phyloP scores from a whole-genome alignment of 2,113 vertebrate genomes.

The Balaeniceps rex region DNA sequence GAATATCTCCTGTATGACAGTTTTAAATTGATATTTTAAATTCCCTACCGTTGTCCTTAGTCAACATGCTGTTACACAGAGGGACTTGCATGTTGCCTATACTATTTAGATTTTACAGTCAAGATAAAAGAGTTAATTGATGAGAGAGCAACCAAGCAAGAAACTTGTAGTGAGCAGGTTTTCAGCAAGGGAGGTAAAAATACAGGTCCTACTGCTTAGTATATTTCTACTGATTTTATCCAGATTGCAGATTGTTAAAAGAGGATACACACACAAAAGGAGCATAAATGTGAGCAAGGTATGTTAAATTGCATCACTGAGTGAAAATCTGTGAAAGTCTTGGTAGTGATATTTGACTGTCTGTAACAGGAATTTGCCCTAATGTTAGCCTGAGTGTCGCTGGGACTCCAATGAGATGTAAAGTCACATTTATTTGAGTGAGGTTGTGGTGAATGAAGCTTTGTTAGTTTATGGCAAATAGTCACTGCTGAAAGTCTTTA shows the following conservation, averaged over 20 bases:
- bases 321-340: neutral
- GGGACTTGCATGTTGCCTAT: neutral
- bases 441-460: neutral
- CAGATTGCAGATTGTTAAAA: neutral
- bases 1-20: neutral
- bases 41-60: neutral
- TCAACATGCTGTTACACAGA: neutral
- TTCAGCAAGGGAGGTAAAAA: neutral
- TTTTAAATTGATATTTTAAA: neutral
- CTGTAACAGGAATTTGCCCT: neutral
- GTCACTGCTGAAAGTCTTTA: neutral
- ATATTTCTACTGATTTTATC: neutral
- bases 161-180: neutral
- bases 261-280: neutral
- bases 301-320: neutral
- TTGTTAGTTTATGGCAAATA: neutral
- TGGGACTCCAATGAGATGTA: neutral
- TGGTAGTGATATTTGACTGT: neutral
- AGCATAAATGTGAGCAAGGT: neutral
- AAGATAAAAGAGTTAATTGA: neutral
- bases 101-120: neutral
- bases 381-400: neutral
- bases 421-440: neutral
- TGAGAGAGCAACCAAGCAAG: neutral
- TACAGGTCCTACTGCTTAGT: neutral